Conservation (phyloP, 1,140 invertebrate species). For the Drepana arcuata region DNA sequence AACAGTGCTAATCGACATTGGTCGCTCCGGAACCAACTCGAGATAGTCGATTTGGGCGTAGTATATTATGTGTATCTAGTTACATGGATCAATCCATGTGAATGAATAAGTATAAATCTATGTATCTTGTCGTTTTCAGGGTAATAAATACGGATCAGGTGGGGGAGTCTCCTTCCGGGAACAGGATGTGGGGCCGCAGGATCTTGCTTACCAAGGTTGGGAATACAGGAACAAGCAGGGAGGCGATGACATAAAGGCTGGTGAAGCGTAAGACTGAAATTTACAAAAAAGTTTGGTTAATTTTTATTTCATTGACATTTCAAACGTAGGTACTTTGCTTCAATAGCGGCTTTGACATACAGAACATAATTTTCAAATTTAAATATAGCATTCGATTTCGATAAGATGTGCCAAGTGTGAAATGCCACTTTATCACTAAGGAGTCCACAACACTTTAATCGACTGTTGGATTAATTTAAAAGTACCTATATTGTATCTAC, state of each 20-base stretch:
- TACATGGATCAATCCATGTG: too few relatives aligned
- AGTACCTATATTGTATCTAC: too few relatives aligned
- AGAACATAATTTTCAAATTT: neutral
- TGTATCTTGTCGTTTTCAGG: conserved; percentile 23
- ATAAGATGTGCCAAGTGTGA: too few relatives aligned
- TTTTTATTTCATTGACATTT: neutral
- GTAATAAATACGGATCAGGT: conserved; percentile 65
- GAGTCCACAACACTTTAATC: too few relatives aligned
- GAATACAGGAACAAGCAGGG: conserved; percentile 66
- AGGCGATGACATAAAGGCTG: conserved; percentile 54
- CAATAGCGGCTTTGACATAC: neutral
- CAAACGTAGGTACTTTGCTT: neutral
- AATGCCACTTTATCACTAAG: too few relatives aligned
- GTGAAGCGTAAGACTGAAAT: conserved; percentile 34
- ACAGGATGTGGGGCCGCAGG: conserved; percentile 76
- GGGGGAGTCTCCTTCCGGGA: conserved; percentile 76
- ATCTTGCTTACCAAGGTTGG: conserved; percentile 77
- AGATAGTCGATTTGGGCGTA: too few relatives aligned
- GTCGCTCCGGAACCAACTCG: too few relatives aligned
- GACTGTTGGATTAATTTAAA: too few relatives aligned
- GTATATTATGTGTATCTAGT: too few relatives aligned
- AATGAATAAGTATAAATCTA: neutral
- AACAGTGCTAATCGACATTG: too few relatives aligned
- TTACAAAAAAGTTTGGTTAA: neutral
- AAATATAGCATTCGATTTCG: too few relatives aligned